Base-by-base conservation (phyloP, 2,113 vertebrate genomes). In the Sardina pilchardus region DNA sequence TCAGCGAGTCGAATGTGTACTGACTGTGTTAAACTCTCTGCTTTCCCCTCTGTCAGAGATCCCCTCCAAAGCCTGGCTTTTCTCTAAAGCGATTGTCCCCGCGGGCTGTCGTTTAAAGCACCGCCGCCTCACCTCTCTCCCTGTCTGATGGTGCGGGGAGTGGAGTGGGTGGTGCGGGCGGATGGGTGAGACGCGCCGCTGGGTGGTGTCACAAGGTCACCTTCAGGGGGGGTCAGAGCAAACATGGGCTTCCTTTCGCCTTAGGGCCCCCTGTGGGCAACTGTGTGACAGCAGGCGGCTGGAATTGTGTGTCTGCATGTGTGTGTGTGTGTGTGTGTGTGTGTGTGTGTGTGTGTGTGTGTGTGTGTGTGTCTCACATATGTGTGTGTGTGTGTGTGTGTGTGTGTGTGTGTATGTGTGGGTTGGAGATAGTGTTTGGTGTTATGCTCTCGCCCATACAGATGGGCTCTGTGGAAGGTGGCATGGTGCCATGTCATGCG, bases 201-300 rank as follows among this genome's bases (percentile, higher is more conserved):
- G 80, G 81, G 59, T 82, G 53, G 71, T 90, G 86, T 89, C 63
- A 89, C 48, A 71, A 78, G 85, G 87, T 88, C 90, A 82, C 82
- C 85, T 50, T 87, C 88, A 81, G 88, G 87, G 86, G 88, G 82
- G 83, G 89, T 59, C 67, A 81, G 86, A 53, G 85, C 88, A 84
- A 81, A 88, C 85, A 85, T 44, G 34, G 48, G 71, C 80, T 87
- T 89, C 82, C 84, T 83, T 86, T 91, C 86, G 85, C 90, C 91
- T 86, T 14, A 34, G 39, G 85, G 87, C 87, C 87, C 59, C 75
- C 84, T 75, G 81, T 80, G 86, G 82, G 89, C 80, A 81, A 85
- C 50, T 44, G 81, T 84, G 82, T 50, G 10, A n/a, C 84, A 85
- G 88, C 87, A 43, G 30, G 71, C 36, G 71, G 71, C 16, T 30